Percentiles rank a stretch among this genome's conserved stretches.
Evolutionary conservation across 64 coral and sea anemone species (phyloP).

Genomic region (Catalaphyllia jardinei): DNA sequence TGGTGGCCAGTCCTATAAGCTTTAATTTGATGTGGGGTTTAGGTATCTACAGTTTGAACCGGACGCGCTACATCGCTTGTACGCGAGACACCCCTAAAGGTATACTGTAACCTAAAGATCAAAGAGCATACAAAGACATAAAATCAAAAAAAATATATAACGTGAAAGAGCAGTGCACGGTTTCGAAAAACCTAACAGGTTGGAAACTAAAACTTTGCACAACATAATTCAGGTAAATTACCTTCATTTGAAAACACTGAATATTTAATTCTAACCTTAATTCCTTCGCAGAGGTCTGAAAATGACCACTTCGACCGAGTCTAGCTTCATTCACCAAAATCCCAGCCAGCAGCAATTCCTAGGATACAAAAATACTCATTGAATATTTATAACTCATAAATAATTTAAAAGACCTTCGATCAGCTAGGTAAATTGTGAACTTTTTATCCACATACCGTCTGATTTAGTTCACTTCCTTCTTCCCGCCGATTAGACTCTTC

Average conservation of each 20-base stretch:
- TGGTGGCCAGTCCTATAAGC: too few relatives aligned
- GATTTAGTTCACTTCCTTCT: slow-evolving; percentile 40
- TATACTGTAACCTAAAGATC: too few relatives aligned
- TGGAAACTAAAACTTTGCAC: too few relatives aligned
- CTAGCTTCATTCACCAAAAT: slow-evolving; percentile 88
- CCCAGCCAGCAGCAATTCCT: slow-evolving; percentile 87
- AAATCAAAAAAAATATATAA: neutral
- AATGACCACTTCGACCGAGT: slow-evolving; percentile 85
- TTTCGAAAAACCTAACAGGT: too few relatives aligned
- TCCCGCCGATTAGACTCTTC: slow-evolving; percentile 1
- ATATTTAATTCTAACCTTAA: slow-evolving; percentile 38
- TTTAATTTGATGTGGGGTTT: too few relatives aligned
- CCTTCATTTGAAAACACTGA: too few relatives aligned
- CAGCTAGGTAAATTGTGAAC: neutral
- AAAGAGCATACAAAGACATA: too few relatives aligned
- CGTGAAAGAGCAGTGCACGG: too few relatives aligned
- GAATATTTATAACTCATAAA: neutral
- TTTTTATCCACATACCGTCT: slow-evolving; percentile 50
- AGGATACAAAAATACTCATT: neutral
- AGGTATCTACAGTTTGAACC: too few relatives aligned
- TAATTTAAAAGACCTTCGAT: neutral
- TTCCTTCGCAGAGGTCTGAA: slow-evolving; percentile 75
- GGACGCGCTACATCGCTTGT: too few relatives aligned
- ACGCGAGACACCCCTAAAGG: too few relatives aligned
- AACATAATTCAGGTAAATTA: too few relatives aligned